These are phyloP conservation scores for Stratiolaelaps scimitus DNA, from an alignment of 1,140 invertebrate genomes.

Conservation along the genomic window DNA sequence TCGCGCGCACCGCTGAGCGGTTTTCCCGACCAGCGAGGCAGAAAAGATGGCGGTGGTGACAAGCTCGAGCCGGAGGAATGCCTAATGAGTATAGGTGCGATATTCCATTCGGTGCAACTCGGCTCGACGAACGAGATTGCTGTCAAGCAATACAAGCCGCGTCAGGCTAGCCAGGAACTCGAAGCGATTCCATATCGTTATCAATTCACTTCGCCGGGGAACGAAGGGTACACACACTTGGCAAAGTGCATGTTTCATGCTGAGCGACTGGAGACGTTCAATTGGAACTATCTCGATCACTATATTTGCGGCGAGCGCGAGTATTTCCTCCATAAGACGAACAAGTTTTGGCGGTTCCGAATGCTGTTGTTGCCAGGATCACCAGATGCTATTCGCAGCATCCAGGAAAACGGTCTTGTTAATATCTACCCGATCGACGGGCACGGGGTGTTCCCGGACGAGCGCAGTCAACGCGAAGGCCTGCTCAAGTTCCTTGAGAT, in stretches of 20 bases:
- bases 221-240: slow-evolving; percentile 56
- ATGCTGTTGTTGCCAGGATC: slow-evolving; percentile 63
- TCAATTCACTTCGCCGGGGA: slow-evolving; percentile 81
- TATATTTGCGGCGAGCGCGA: slow-evolving; percentile 77
- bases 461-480: slow-evolving; percentile 53
- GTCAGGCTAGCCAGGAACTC: slow-evolving; percentile 78
- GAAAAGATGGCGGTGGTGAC: neutral
- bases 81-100: slow-evolving; percentile 77
- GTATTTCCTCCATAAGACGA: slow-evolving; percentile 38
- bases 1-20: neutral
- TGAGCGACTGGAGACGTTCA: slow-evolving; percentile 87
- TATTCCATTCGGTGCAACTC: slow-evolving; percentile 81
- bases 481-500: slow-evolving; percentile 77
- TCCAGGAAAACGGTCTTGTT: slow-evolving; percentile 4
- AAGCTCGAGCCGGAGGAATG: slow-evolving; percentile 49
- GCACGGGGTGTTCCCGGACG: slow-evolving; percentile 44
- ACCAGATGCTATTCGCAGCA: slow-evolving; percentile 26
- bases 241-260: slow-evolving; percentile 68
- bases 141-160: slow-evolving; percentile 80
- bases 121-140: slow-evolving; percentile 77
- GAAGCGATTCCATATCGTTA: slow-evolving; percentile 72
- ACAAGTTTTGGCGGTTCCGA: slow-evolving; percentile 89
- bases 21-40: slow-evolving; percentile 4
- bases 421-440: slow-evolving; percentile 24
- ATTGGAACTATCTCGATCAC: slow-evolving; percentile 95